A percentile compares a stretch with the other conserved stretches of the same genome.
phyloP scores from a whole-genome alignment of 2,888 invertebrate genomes.

The Dicranocentrus wangi region DNA sequence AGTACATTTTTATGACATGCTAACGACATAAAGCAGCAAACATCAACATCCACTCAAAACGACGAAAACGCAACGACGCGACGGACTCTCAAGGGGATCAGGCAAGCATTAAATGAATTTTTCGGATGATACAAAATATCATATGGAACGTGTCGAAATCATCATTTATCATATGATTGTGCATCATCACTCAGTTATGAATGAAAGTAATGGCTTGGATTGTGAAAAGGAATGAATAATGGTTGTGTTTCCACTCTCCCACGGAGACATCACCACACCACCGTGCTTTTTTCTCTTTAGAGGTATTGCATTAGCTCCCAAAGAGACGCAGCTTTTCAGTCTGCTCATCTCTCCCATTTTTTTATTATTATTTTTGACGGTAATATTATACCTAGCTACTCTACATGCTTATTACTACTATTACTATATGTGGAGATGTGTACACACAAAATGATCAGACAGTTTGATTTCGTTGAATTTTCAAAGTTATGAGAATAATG shows the following conservation, averaged over 20 bases:
- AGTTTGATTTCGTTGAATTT: background rate
- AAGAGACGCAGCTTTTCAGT: background rate
- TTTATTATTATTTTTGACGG: background rate
- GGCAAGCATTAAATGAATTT: constrained; percentile 60
- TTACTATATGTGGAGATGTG: background rate
- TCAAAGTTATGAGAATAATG: background rate
- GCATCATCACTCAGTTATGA: constrained; percentile 57
- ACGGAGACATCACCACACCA: constrained; percentile 57
- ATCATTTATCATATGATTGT: constrained; percentile 62
- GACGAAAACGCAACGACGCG: too few species aligned
- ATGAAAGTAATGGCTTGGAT: constrained; percentile 58
- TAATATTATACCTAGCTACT: constrained; percentile 8
- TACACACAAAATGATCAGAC: background rate
- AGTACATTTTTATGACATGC: too few species aligned
- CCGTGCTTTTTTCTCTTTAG: constrained; percentile 1
- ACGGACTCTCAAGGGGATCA: background rate
- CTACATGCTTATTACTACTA: too few species aligned
- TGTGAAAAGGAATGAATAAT: constrained; percentile 59
- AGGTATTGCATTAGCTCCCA: background rate
- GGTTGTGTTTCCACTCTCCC: constrained; percentile 55
- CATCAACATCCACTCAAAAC: too few species aligned
- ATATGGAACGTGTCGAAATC: constrained; percentile 60
- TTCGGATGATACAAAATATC: constrained; percentile 55
- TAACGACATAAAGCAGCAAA: too few species aligned
- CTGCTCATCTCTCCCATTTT: background rate